A percentile compares a stretch with the other conserved stretches of the same genome.
Conservation (phyloP, 2,797 vertebrate genomes). For the Notamacropus eugenii region DNA sequence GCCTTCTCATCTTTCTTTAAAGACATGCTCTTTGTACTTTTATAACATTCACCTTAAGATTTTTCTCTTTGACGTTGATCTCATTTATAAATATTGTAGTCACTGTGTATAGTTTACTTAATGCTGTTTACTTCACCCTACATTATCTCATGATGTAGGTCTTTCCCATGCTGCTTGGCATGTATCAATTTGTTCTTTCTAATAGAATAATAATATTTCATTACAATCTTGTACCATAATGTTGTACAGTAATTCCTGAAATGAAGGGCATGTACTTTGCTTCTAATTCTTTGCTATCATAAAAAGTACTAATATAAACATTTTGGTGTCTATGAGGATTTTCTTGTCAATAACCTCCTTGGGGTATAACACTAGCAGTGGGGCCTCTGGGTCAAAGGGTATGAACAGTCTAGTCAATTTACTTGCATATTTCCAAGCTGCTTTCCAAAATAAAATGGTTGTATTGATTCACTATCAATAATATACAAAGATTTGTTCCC, state of each 20-base stretch:
- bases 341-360: background rate
- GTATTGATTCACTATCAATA: background rate
- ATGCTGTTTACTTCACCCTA: background rate
- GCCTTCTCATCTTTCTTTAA: background rate
- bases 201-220: background rate
- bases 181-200: background rate
- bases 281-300: background rate
- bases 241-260: background rate
- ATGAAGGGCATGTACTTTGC: background rate
- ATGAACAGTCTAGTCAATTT: background rate
- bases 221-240: background rate
- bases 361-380: background rate
- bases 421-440: background rate
- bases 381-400: background rate
- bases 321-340: background rate
- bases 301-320: background rate
- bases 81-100: background rate
- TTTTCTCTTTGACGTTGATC: background rate
- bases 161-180: background rate
- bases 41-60: background rate
- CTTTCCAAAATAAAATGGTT: background rate
- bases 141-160: background rate
- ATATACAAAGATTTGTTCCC: background rate
- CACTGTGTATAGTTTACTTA: background rate
- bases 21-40: background rate